Evolutionary conservation across 2,113 vertebrate genomes (phyloP).

Genomic region (Gambusia affinis): DNA sequence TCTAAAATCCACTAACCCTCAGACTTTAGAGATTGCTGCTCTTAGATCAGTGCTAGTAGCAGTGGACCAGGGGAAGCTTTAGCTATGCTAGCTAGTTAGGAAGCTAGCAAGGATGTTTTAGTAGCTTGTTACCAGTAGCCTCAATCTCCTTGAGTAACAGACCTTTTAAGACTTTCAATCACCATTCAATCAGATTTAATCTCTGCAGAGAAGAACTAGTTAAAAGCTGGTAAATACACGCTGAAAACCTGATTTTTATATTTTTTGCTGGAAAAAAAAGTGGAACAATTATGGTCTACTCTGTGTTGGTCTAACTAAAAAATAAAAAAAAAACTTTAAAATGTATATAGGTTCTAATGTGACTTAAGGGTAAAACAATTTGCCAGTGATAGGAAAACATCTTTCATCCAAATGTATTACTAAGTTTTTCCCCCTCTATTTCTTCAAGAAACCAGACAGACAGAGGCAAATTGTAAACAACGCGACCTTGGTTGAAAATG

Average conservation of each 20-base stretch:
- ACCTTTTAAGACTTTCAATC: no score
- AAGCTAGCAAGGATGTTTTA: no score
- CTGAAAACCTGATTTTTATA: neutral
- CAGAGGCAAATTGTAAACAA: constrained; percentile 60
- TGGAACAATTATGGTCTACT: neutral
- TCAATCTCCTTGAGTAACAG: no score
- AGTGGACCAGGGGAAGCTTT: no score
- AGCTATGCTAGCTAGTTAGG: no score
- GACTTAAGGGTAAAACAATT: neutral
- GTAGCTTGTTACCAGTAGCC: no score
- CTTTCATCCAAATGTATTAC: neutral
- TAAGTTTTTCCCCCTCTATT: constrained; percentile 21
- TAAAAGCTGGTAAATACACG: neutral
- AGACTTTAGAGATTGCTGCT: no score
- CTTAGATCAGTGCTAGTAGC: no score
- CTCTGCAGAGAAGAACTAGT: no score
- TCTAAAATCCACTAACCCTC: no score
- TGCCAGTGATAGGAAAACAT: neutral
- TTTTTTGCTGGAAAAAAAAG: neutral
- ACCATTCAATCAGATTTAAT: no score
- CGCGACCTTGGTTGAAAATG: constrained; percentile 48
- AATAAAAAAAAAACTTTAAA: neutral
- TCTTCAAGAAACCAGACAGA: constrained; percentile 38
- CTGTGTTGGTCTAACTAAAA: neutral
- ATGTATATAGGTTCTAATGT: neutral